Conservation (phyloP, 2,113 vertebrate species). For the Lontra canadensis region DNA sequence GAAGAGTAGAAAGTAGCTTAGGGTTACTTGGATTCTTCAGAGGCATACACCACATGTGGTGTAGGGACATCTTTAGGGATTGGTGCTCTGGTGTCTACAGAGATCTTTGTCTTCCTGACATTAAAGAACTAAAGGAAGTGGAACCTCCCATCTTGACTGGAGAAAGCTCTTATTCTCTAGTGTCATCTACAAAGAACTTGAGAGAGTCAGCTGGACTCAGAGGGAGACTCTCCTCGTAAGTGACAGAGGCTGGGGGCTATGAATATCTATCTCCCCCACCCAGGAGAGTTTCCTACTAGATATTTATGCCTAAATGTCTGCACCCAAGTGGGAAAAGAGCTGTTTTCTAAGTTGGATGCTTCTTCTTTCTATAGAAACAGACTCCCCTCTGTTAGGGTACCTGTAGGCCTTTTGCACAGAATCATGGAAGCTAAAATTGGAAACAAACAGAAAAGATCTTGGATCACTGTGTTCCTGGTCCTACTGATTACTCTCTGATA, state of each 20-base stretch:
- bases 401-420: slow-evolving; percentile 74
- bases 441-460: slow-evolving; percentile 68
- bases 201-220: slow-evolving; percentile 33
- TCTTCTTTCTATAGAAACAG: slow-evolving; percentile 10
- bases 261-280: slow-evolving; percentile 4
- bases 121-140: slow-evolving; percentile 60
- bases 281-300: slow-evolving; percentile 52
- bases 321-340: slow-evolving; percentile 28
- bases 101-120: slow-evolving; percentile 65
- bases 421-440: slow-evolving; percentile 82
- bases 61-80: slow-evolving; percentile 50
- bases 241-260: slow-evolving; percentile 6
- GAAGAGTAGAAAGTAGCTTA: slow-evolving; percentile 22
- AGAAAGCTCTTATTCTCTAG: slow-evolving; percentile 57
- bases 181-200: slow-evolving; percentile 61
- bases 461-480: slow-evolving; percentile 54
- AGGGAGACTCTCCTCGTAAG: slow-evolving; percentile 50
- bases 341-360: slow-evolving; percentile 33
- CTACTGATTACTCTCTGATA: slow-evolving; percentile 49
- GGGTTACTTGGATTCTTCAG: slow-evolving; percentile 3
- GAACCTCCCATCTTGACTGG: slow-evolving; percentile 55
- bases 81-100: slow-evolving; percentile 44
- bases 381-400: slow-evolving; percentile 9
- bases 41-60: not conserved
- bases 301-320: slow-evolving; percentile 36